Evolutionary conservation across 2,888 invertebrate genomes (phyloP), one percentile per base, ranked within the genome.

Genomic region (Lasioglossum lativentre): DNA sequence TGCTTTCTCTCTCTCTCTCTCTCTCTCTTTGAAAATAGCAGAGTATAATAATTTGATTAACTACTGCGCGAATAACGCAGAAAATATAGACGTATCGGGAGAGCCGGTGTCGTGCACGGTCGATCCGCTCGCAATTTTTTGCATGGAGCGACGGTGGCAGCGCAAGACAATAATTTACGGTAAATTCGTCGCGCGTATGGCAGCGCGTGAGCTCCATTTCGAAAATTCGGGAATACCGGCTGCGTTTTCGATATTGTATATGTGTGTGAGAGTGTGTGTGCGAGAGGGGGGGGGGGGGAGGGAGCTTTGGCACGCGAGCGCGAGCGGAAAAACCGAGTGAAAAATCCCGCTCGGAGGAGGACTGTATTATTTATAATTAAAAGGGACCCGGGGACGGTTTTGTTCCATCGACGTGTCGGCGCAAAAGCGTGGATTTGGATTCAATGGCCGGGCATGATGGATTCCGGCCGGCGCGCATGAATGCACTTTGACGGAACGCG

Each of bases 401-500:
- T 71, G 42, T 71, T 71, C 40, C 80, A 72, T 72, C 68, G 63
- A 86, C 72, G 86, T 79, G 86, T 82, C 63, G 52, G 82, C 52
- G 80, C 68, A 76, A 80, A 76, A 76, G 83, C 83, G 66, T 75
- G 87, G 75, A 86, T 86, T 87, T 80, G 66, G 34, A 86, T 86
- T 83, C 74, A 86, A 86, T 83, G 80, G 82, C 86, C 79, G 19
- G 77, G 77, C 52, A 83, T 56, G 86, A 87, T 87, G 87, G 83
- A 87, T 86, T 86, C 38, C 83, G 70, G 78, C n/a, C 83, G 80
- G 72, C 84, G 86, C 89, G 71, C 82, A 82, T 85, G 82, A 89
- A 85, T 86, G 86, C 84, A 86, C 86, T 86, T 83, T 89, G 84
- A 79, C 80, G 79, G 75, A 78, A 86, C 80, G 86, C 83, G 83